A percentile compares a stretch with the other conserved stretches of the same genome.
phyloP scores from a whole-genome alignment of 2,888 invertebrate genomes.

The Axea sp. region DNA sequence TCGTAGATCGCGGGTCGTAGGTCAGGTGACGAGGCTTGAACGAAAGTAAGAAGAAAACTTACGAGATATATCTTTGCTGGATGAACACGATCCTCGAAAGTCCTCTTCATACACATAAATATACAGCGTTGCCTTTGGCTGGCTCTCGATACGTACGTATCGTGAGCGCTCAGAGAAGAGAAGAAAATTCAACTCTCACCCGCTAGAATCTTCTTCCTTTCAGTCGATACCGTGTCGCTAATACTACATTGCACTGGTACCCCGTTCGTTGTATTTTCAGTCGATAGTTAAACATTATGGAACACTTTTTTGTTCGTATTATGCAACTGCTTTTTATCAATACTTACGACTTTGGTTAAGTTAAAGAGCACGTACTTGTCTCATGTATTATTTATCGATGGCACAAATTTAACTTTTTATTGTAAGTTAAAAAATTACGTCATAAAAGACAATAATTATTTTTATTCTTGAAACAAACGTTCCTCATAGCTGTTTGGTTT shows the following conservation, averaged over 20 bases:
- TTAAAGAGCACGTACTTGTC: no score
- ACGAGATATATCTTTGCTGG: constrained; percentile 59
- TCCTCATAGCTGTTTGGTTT: no score
- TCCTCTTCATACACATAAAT: constrained; percentile 61
- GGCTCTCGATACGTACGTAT: constrained; percentile 22
- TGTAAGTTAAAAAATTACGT: no score
- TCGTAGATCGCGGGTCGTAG: constrained; percentile 62
- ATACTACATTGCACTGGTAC: constrained; percentile 19
- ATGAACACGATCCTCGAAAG: constrained; percentile 63
- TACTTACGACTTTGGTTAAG: no score
- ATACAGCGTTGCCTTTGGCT: constrained; percentile 43
- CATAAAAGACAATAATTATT: no score
- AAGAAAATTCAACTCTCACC: constrained; percentile 60
- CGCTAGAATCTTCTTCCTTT: constrained; percentile 52
- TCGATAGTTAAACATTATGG: constrained; percentile 27
- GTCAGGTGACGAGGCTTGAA: constrained; percentile 59
- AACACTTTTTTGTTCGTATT: constrained; percentile 7
- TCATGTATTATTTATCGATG: no score
- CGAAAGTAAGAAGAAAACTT: constrained; percentile 64
- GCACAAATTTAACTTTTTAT: no score
- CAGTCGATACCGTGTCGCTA: constrained; percentile 34
- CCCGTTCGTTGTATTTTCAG: constrained; percentile 1
- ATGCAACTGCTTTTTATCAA: constrained; percentile 14
- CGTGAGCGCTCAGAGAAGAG: constrained; percentile 26
- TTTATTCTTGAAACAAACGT: no score